Evolutionary conservation across 2,113 vertebrate genomes (phyloP).

Genomic region (Saguinus imperator): DNA sequence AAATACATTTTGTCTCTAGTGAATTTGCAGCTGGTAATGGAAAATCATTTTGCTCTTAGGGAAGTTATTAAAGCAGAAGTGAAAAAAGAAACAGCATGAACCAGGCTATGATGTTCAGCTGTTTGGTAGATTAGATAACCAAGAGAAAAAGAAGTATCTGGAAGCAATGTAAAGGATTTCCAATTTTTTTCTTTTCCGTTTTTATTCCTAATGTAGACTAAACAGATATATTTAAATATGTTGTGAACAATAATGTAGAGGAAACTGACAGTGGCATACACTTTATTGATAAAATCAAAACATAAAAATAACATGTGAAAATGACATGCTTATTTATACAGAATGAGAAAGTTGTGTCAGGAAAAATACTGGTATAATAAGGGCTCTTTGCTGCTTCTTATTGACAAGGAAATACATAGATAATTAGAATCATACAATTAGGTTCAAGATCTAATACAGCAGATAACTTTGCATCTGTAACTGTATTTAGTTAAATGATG

Average conservation of each 20-base stretch:
- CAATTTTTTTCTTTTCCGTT: neutral
- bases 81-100: neutral
- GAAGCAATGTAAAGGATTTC: neutral
- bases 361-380: neutral
- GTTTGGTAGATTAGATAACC: neutral
- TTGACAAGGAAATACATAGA: neutral
- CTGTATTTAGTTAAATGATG: neutral
- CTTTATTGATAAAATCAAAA: neutral
- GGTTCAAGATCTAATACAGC: neutral
- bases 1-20: neutral
- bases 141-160: neutral
- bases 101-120: neutral
- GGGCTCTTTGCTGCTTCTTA: neutral
- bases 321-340: neutral
- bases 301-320: neutral
- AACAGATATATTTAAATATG: neutral
- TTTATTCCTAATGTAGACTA: neutral
- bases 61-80: neutral
- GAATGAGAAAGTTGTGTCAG: neutral
- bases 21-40: neutral
- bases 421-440: neutral
- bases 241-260: neutral
- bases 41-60: constrained; percentile 19
- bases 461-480: neutral
- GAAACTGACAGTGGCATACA: neutral